phyloP scores from a whole-genome alignment of 2,888 invertebrate genomes.

The Brachyptera putata region DNA sequence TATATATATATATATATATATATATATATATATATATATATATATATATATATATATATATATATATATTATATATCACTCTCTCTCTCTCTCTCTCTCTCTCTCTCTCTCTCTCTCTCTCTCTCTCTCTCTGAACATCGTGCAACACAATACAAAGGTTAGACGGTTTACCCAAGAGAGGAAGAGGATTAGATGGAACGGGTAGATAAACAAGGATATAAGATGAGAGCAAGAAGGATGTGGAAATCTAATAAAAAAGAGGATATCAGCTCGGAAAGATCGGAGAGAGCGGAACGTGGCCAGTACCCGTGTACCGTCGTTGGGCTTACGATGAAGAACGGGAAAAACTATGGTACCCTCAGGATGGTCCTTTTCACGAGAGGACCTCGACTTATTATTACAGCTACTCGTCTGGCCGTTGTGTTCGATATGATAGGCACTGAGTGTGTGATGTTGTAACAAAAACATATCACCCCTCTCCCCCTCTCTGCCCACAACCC shows the following conservation, averaged over 20 bases:
- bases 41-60: too few species aligned
- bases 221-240: conserved; percentile 9
- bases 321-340: neutral
- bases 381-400: neutral
- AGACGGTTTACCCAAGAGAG: conserved; percentile 6
- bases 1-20: too few species aligned
- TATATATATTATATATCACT: too few species aligned
- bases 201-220: neutral
- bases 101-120: too few species aligned
- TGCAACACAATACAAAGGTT: neutral
- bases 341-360: neutral
- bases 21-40: too few species aligned
- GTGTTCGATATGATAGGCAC: neutral
- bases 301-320: too few species aligned
- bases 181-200: neutral
- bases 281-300: too few species aligned
- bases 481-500: neutral
- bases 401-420: too few species aligned
- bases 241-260: conserved; percentile 16
- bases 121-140: too few species aligned
- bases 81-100: too few species aligned
- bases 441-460: neutral
- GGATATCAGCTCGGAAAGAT: too few species aligned
- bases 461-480: neutral
- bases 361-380: neutral